Base-by-base conservation (phyloP, 2,113 vertebrate species). In the Lontra canadensis region DNA sequence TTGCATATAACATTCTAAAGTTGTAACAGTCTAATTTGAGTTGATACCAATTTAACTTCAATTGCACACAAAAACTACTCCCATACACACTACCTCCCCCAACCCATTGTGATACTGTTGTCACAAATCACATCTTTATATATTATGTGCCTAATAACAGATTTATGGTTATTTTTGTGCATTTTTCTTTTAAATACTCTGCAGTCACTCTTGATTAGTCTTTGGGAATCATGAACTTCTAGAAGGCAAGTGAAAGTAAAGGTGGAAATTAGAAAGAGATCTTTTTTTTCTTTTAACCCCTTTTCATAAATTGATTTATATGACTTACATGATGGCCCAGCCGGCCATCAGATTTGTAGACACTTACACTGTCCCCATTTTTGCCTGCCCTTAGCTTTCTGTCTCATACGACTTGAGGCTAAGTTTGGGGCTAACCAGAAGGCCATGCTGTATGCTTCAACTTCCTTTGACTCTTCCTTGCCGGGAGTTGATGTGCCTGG, bases 101-200 rank as follows among this genome's bases (percentile, higher is more conserved):
- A 21, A 67, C n/a, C 34, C 26, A 44, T 90, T 67, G 23, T 39
- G 31, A 57, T 76, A 42, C 12, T 71, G 42, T 67, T 52, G 29
- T 81, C 61, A 55, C 47, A 81, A 34, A 55, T 82, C 55, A 67
- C 18, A 31, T 80, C 57, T 79, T 90, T 63, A 63, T n/a, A n/a
- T 57, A 63, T 79, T 65, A 9, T 36, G 10, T 67, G 59, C 44
- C 67, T 25, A 74, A 6, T 59, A 42, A 88, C 36, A 74, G n/a
- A 71, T 74, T 88, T 89, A 25, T 91, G 23, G 47, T 91, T 52
- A 80, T 67, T 52, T 80, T 39, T 81, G 5, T 34, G 17, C 25
- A 81, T 81, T 91, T 81, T 42, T 79, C 31, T 90, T 90, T 91
- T 91, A 91, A 67, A 67, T 67, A 7, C 7, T 94, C 63, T 79